Evolutionary conservation across 2,888 invertebrate genomes (phyloP), one percentile per base, ranked within the genome.

Genomic region (Anarsia innoxiella): DNA sequence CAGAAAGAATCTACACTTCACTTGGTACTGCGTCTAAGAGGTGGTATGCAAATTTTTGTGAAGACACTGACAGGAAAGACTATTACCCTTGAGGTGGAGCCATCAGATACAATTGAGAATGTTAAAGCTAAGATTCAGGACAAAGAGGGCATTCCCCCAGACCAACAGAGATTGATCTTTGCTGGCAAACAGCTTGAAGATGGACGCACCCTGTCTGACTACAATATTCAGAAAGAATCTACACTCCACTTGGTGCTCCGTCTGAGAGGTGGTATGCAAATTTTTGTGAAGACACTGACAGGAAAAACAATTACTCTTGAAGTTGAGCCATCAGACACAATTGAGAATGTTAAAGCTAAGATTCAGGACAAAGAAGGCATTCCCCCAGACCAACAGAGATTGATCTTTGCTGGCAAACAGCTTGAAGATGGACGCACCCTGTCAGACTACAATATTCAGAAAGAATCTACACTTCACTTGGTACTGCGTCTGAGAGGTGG

Each of bases 251-350:
- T 62, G 0, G 61, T 62, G 0, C 31, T 64, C 0, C 51, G 60
- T 37, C 47, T 61, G 0, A 48, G 70, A 11, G 70, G 70, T 38
- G 70, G 70, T 33, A 71, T 71, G 71, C 71, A 70, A 26, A 71
- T 61, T 6, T 63, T 64, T 23, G 64, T 64, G 0, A 66, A 64
- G 28, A 64, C 60, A 3, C 42, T 60, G 25, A 66, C 63, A 9
- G 63, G 61, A 0, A 59, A 59, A 25, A 59, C 59, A 0, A 59
- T 59, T 14, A 59, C 59, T 1, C 32, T 59, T 0, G 59, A 59
- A 16, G 59, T 59, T 3, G 59, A 59, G 19, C 40, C 59, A 12
- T 53, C 59, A 0, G 62, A 62, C 19, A 59, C 59, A 0, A 62
- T 62, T 23, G 62, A 62, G 14, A 59, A 59, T 33, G 57, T 59